These are phyloP conservation scores for Mormyrus proboscirostris DNA, from an alignment of 2,797 vertebrate species.

Conservation along the genomic window DNA sequence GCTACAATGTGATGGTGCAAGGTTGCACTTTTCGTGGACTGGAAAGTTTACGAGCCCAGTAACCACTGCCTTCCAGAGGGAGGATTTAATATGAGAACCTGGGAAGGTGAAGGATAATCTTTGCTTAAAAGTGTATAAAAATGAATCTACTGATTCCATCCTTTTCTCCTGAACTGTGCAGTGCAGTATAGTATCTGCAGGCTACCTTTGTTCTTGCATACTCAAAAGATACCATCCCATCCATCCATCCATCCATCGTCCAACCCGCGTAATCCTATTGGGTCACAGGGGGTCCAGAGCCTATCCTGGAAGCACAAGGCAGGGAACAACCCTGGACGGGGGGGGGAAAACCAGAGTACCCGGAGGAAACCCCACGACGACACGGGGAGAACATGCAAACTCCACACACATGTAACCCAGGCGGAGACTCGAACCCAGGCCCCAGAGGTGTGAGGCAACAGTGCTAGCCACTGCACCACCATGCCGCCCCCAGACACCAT, in stretches of 20 bases:
- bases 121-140: not conserved
- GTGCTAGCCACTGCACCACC: too few species aligned
- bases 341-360: too few species aligned
- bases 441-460: too few species aligned
- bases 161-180: not conserved
- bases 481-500: not conserved
- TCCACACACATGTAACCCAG: too few species aligned
- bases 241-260: too few species aligned
- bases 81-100: conserved; percentile 18
- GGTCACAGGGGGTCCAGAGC: too few species aligned
- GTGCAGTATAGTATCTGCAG: not conserved
- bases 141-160: not conserved
- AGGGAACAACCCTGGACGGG: too few species aligned
- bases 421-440: too few species aligned
- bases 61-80: conserved; percentile 17
- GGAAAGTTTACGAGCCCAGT: conserved; percentile 22
- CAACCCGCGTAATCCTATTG: too few species aligned
- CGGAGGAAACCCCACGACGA: too few species aligned
- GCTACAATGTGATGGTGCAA: conserved; percentile 13
- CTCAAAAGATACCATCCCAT: not conserved
- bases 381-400: too few species aligned
- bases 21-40: conserved; percentile 14
- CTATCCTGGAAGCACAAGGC: too few species aligned
- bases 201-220: not conserved
- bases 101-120: conserved; percentile 16